Conservation (phyloP, 2,888 invertebrate species). For the Zootermopsis nevadensis region DNA sequence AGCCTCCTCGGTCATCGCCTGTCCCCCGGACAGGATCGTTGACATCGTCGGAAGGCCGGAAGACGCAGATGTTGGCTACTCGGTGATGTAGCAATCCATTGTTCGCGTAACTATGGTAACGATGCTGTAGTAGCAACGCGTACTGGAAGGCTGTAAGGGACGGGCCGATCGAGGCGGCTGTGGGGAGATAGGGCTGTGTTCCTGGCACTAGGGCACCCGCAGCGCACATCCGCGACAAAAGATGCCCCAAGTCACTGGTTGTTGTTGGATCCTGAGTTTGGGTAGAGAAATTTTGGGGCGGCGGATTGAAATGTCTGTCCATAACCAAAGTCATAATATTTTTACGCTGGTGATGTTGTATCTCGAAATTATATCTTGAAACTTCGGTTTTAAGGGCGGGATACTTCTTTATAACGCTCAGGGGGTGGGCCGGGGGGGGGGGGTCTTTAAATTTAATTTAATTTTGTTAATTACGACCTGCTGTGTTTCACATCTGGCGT, state of each 20-base stretch:
- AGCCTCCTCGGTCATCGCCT: constrained; percentile 14
- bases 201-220: background rate
- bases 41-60: background rate
- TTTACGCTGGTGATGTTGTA: background rate
- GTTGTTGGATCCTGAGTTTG: background rate
- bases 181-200: constrained; percentile 16
- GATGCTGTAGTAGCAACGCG: constrained; percentile 50
- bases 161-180: constrained; percentile 35
- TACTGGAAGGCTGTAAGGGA: constrained; percentile 52
- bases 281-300: constrained; percentile 39
- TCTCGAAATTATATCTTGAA: too few species aligned
- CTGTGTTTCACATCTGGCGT: too few species aligned
- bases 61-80: background rate
- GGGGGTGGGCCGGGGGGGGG: too few species aligned
- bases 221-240: constrained; percentile 10
- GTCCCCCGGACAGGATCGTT: constrained; percentile 11
- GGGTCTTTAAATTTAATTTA: too few species aligned
- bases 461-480: too few species aligned
- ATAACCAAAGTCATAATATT: constrained; percentile 52
- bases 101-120: constrained; percentile 48
- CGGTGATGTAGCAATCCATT: constrained; percentile 7
- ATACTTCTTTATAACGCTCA: too few species aligned
- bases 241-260: background rate
- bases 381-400: too few species aligned
- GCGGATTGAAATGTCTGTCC: constrained; percentile 55